Conservation (phyloP, 2,797 vertebrate species). For the Lepidocolaptes lacrymiger region DNA sequence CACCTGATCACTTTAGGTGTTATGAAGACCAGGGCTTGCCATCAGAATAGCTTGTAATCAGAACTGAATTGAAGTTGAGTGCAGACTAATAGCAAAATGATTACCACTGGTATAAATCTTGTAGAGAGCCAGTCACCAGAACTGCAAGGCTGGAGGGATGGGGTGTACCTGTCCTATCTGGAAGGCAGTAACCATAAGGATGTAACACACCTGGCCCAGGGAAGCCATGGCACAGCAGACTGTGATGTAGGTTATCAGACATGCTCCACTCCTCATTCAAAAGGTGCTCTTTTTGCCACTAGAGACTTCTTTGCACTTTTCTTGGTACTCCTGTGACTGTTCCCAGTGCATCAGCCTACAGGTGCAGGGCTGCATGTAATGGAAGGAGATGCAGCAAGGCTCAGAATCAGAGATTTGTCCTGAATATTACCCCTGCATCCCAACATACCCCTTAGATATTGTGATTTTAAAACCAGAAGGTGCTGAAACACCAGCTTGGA, state of each 20-base stretch:
- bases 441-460: background rate
- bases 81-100: background rate
- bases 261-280: background rate
- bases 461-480: background rate
- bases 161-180: background rate
- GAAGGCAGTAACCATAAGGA: background rate
- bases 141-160: background rate
- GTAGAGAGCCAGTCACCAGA: background rate
- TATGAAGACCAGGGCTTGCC: background rate
- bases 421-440: background rate
- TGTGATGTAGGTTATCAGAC: rapidly evolving
- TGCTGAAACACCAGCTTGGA: background rate
- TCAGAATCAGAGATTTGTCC: background rate
- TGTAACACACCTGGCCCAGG: background rate
- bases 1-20: background rate
- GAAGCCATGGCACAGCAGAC: background rate
- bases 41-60: background rate
- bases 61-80: background rate
- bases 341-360: background rate
- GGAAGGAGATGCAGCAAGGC: background rate
- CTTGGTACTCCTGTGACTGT: background rate
- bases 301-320: background rate
- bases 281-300: background rate
- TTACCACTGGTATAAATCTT: background rate
- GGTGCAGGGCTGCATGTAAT: background rate